These are phyloP conservation scores for Cyclopterus lumpus DNA, from an alignment of 2,797 vertebrate genomes.

Conservation along the genomic window DNA sequence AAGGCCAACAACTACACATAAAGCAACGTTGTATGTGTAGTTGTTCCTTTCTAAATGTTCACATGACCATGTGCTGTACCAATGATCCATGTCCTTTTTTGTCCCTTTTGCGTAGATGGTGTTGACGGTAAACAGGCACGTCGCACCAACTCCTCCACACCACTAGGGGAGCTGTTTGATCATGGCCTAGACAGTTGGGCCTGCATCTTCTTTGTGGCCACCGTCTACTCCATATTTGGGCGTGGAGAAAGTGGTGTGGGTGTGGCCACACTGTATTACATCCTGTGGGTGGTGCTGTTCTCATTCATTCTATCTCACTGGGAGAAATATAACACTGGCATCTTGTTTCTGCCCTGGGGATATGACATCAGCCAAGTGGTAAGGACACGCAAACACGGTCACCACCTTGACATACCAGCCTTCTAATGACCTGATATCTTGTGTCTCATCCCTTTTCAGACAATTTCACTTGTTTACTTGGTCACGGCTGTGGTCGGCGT, in stretches of 20 bases:
- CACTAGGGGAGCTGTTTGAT: constrained; percentile 97
- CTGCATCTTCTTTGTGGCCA: constrained; percentile 95
- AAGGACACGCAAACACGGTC: constrained; percentile 54
- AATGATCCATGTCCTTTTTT: background rate
- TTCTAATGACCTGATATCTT: background rate
- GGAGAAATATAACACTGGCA: constrained; percentile 99
- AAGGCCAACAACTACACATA: no score
- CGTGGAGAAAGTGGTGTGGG: constrained; percentile 89
- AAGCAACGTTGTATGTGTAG: no score
- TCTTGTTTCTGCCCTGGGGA: constrained; percentile 98
- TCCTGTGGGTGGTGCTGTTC: constrained; percentile 97
- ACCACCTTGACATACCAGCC: no score
- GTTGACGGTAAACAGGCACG: constrained; percentile 98
- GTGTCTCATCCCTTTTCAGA: constrained; percentile 81
- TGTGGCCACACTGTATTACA: constrained; percentile 91
- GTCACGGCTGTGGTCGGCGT: constrained; percentile 95
- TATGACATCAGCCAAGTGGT: constrained; percentile 99
- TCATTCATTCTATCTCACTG: constrained; percentile 99
- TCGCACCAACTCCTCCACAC: constrained; percentile 95
- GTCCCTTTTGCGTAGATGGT: constrained; percentile 83
- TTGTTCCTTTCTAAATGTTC: no score
- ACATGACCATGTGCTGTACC: background rate
- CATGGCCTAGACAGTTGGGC: constrained; percentile 99
- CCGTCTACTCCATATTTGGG: constrained; percentile 97
- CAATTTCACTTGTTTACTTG: constrained; percentile 96